phyloP scores from a whole-genome alignment of 2,113 vertebrate species.

The Myotis davidii region DNA sequence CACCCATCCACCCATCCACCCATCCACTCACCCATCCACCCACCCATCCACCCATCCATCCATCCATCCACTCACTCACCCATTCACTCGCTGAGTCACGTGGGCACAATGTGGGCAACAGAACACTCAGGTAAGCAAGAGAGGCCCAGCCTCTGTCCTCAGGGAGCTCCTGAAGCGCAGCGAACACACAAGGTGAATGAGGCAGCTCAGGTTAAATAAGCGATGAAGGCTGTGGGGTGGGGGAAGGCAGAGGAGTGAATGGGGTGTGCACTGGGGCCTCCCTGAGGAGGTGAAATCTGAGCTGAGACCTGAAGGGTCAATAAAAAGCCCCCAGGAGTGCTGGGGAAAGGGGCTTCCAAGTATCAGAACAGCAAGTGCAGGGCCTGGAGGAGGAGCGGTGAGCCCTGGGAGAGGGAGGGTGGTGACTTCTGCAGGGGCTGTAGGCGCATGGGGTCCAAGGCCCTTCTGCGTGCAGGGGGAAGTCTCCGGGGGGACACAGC shows the following conservation, averaged over 20 bases:
- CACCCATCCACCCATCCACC: accelerated
- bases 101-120: background rate
- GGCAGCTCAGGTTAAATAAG: too few relatives aligned
- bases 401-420: background rate
- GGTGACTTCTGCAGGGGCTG: background rate
- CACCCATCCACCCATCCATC: background rate
- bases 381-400: background rate
- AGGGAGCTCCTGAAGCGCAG: background rate
- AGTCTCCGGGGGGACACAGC: background rate
- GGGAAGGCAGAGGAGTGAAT: background rate
- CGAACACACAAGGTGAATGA: accelerated
- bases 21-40: background rate
- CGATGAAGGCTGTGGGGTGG: accelerated
- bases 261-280: background rate
- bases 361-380: background rate
- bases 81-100: background rate
- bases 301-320: background rate
- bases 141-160: background rate
- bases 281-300: background rate
- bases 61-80: background rate
- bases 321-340: background rate
- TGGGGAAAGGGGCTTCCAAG: too few relatives aligned
- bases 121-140: background rate
- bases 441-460: accelerated
- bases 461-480: background rate